phyloP scores from a whole-genome alignment of 2,888 invertebrate genomes.

The Eupithecia tripunctaria region DNA sequence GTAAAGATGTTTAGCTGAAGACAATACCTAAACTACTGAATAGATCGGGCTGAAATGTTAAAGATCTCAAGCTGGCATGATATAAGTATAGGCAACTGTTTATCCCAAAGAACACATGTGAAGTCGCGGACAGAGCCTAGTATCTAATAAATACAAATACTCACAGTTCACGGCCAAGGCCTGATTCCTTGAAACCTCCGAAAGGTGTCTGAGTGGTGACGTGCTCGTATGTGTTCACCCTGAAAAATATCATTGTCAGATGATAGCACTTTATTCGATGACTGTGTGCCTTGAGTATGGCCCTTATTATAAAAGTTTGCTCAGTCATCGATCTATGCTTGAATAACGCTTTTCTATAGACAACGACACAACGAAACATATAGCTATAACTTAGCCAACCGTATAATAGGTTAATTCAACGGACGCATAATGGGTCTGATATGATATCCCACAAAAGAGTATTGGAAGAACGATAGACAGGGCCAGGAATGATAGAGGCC shows the following conservation, averaged over 20 bases:
- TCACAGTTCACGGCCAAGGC: slow-evolving; percentile 92
- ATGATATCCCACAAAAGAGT: not conserved
- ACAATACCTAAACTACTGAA: no score
- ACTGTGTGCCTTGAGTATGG: no score
- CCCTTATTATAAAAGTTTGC: no score
- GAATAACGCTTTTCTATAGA: no score
- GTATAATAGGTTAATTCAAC: not conserved
- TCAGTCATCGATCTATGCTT: no score
- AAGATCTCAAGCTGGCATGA: no score
- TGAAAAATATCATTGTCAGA: slow-evolving; percentile 40
- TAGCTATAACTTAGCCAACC: no score
- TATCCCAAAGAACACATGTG: no score
- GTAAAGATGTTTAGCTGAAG: no score
- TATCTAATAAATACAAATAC: slow-evolving; percentile 50
- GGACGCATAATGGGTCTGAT: not conserved
- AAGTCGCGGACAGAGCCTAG: not conserved
- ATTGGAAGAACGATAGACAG: not conserved
- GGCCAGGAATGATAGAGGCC: not conserved
- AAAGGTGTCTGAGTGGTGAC: slow-evolving; percentile 91
- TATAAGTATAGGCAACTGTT: no score
- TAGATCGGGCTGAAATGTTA: no score
- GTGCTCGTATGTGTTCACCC: slow-evolving; percentile 91
- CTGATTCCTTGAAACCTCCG: slow-evolving; percentile 95
- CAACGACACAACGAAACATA: no score
- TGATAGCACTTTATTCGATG: not conserved